phyloP scores from a whole-genome alignment of 2,797 vertebrate genomes.

The Leptatherina wallacei region DNA sequence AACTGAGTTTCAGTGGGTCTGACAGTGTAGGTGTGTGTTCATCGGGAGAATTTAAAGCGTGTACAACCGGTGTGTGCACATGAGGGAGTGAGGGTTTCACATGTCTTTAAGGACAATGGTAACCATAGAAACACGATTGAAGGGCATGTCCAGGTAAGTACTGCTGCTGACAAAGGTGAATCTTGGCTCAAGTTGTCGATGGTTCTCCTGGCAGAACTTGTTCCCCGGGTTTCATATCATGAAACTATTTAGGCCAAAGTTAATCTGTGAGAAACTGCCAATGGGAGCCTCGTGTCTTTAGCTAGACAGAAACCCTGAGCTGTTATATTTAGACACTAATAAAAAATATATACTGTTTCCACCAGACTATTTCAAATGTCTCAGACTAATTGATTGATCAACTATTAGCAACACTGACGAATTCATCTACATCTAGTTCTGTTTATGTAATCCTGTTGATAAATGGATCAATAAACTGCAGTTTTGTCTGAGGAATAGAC shows the following conservation, averaged over 20 bases:
- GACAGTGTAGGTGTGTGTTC: constrained; percentile 23
- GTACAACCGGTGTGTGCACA: constrained; percentile 3
- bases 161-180: constrained; percentile 65
- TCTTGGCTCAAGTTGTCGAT: constrained; percentile 40
- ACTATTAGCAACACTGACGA: too few relatives aligned
- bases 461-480: background rate
- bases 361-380: too few relatives aligned
- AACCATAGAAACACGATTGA: constrained; percentile 69
- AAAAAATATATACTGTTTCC: too few relatives aligned
- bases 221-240: constrained; percentile 72
- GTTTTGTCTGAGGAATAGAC: too few relatives aligned
- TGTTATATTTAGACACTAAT: too few relatives aligned
- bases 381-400: too few relatives aligned
- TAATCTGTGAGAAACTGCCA: constrained; percentile 13
- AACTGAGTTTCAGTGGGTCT: background rate
- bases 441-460: background rate
- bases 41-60: constrained; percentile 12
- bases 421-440: too few relatives aligned
- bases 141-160: constrained; percentile 47
- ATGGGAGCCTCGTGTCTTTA: background rate
- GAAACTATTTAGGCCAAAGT: constrained; percentile 53
- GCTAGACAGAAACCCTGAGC: background rate
- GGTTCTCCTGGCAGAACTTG: constrained; percentile 68
- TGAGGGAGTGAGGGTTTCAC: constrained; percentile 50
- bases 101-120: constrained; percentile 73